Evolutionary conservation across 92 coral and sea anemone species (phyloP).

Genomic region (Paramuricea clavata): DNA sequence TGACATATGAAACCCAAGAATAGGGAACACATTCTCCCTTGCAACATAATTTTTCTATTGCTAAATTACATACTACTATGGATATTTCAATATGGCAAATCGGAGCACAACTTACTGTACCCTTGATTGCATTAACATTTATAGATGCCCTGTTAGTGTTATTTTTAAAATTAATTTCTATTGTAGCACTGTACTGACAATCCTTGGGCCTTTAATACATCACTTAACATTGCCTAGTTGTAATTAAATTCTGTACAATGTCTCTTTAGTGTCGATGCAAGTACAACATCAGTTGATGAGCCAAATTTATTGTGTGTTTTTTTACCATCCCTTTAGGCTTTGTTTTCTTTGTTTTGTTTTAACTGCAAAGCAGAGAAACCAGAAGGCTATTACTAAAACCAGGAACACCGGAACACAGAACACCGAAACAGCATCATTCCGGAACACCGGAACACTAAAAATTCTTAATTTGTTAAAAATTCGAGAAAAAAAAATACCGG

Average conservation of each 20-base stretch:
- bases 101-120: no score
- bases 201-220: neutral
- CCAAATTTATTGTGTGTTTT: constrained; percentile 19
- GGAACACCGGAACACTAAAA: no score
- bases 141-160: neutral
- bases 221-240: neutral
- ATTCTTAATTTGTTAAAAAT: no score
- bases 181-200: neutral
- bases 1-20: no score
- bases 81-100: no score
- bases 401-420: no score
- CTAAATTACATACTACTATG: no score
- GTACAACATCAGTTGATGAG: constrained; percentile 6
- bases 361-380: neutral
- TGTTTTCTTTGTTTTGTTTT: constrained; percentile 1
- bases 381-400: no score
- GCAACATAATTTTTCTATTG: no score
- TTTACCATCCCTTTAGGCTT: constrained; percentile 2
- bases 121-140: neutral
- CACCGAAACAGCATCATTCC: no score
- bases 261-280: constrained; percentile 13
- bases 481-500: no score
- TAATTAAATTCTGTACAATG: neutral
- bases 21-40: no score
- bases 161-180: neutral